Percentiles rank a stretch among this genome's conserved stretches.
These are phyloP conservation scores for Tachystola acroxantha DNA, from an alignment of 2,888 invertebrate species.

Conservation along the genomic window DNA sequence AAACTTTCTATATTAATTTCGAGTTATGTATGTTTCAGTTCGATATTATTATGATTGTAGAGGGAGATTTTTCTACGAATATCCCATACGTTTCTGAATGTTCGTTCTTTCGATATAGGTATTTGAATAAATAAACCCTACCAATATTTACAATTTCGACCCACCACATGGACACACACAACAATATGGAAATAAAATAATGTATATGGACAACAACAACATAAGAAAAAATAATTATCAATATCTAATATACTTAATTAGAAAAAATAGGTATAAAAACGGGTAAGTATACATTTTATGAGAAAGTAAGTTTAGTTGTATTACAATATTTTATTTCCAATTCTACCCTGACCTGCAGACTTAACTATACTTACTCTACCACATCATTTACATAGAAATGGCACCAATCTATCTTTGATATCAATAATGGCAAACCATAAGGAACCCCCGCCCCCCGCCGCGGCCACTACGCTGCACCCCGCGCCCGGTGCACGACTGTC, in stretches of 20 bases:
- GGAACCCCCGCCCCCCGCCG: conserved; percentile 73
- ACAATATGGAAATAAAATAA: conserved; percentile 64
- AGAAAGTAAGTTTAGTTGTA: conserved; percentile 50
- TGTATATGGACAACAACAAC: conserved; percentile 54
- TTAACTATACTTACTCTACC: conserved; percentile 75
- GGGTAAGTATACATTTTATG: conserved; percentile 46
- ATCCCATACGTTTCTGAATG: conserved; percentile 41
- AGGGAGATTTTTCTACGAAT: conserved; percentile 49
- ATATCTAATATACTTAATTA: conserved; percentile 26
- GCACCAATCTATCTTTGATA: conserved; percentile 79
- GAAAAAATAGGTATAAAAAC: conserved; percentile 47
- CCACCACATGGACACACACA: conserved; percentile 76
- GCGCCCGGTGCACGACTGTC: conserved; percentile 41
- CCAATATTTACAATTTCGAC: conserved; percentile 69
- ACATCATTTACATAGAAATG: conserved; percentile 74
- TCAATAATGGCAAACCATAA: conserved; percentile 76
- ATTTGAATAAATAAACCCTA: conserved; percentile 72
- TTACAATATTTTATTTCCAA: conserved; percentile 71
- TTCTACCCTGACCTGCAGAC: conserved; percentile 76
- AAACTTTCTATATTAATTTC: conserved; percentile 59
- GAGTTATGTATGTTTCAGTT: conserved; percentile 53
- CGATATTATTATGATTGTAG: conserved; percentile 50
- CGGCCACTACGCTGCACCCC: conserved; percentile 51
- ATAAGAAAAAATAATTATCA: conserved; percentile 35
- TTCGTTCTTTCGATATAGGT: conserved; percentile 39